Base-by-base conservation (phyloP, 1,140 invertebrate species). In the Hycleus cichorii region DNA sequence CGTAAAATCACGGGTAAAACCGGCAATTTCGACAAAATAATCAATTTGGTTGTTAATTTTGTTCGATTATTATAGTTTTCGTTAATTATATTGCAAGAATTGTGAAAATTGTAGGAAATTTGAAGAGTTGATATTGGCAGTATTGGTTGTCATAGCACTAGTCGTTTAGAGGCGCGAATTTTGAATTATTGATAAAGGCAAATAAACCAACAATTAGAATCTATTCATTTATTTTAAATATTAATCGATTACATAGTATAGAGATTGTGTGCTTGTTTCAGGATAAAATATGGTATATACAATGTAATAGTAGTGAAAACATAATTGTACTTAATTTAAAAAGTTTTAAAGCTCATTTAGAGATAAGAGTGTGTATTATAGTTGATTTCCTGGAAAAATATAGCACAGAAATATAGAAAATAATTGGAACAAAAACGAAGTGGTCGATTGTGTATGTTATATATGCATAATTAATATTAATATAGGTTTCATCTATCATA, bases 181-280 rank as follows among this genome's bases (percentile, higher is more conserved):
- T 32, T 32, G 7, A 32, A 32, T 32, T 5, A 3, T 32, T 7
- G 2, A 18, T 18, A 2, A 1, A 32, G 7, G 4, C 32, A 32
- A 7, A 32, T 32, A 32, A 32, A 32, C 7, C 32, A 66, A 32
- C 32, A 32, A 7, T 32, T 73, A 73, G 72, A 73, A 69, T 73
- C 72, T 73, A 73, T 73, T 55, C 51, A 53, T 53, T 73, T 73
- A 72, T 72, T 70, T 73, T 72, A 72, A 73, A 70, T 73, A 73
- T 73, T 72, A 72, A 69, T 72, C 67, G 72, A 72, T 73, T 73
- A 73, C 72, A 73, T 72, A 71, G 70, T 71, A 71, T 72, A 72
- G 18, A 18, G 70, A 65, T 69, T 70, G 67, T 71, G 72, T 72
- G 72, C 69, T 66, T 67, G 67, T 69, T 32, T 32, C 67, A 65